Conservation (phyloP, 2,888 invertebrate genomes). For the Isoperla grammatica region DNA sequence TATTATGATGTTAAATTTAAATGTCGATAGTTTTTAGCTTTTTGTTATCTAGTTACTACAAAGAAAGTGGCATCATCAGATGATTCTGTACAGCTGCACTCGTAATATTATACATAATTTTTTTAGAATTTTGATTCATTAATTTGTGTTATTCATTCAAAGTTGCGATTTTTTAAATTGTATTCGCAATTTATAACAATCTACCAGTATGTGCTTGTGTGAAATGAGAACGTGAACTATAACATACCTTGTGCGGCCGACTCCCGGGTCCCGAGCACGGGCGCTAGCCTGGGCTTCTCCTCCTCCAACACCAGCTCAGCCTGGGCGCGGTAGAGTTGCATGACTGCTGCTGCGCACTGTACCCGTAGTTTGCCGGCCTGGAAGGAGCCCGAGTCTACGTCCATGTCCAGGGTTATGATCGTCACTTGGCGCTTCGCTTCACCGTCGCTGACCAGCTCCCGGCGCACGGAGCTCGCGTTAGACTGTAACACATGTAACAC, state of each 20-base stretch:
- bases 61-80: too few species aligned
- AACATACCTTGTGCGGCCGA: constrained; percentile 35
- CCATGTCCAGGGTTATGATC: constrained; percentile 55
- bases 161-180: too few species aligned
- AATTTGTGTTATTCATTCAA: too few species aligned
- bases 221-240: too few species aligned
- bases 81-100: too few species aligned
- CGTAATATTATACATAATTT: too few species aligned
- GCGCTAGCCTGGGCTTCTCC: constrained; percentile 68
- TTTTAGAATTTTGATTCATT: too few species aligned
- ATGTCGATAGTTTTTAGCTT: too few species aligned
- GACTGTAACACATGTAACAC: constrained; percentile 37
- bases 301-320: constrained; percentile 62
- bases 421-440: constrained; percentile 36
- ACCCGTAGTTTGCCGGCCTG: constrained; percentile 59
- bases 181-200: too few species aligned
- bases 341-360: constrained; percentile 61
- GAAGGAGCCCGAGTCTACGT: constrained; percentile 58
- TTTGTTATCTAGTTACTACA: too few species aligned
- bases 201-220: too few species aligned
- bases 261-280: constrained; percentile 65
- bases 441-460: constrained; percentile 25
- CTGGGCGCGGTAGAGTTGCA: constrained; percentile 59
- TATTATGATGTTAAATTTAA: too few species aligned
- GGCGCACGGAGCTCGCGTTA: constrained; percentile 39